Conservation (phyloP, 2,797 vertebrate genomes). For the Danionella dracula region DNA sequence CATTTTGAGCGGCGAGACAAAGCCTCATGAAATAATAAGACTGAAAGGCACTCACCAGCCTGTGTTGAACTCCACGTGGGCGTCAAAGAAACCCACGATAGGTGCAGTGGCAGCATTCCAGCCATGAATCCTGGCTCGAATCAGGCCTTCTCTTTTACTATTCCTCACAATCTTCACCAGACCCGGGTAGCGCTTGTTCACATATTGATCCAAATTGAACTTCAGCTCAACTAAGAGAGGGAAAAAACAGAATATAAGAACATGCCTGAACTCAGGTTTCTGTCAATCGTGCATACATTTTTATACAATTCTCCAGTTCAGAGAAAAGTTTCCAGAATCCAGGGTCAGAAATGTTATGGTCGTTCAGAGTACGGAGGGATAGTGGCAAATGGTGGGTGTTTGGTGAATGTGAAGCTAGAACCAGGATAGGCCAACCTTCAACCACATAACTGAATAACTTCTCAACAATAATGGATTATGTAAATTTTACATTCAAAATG, state of each 20-base stretch:
- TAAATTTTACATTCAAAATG: too few species aligned
- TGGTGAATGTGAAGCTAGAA: too few species aligned
- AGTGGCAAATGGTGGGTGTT: too few species aligned
- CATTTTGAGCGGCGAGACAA: neutral
- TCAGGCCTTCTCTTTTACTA: slow-evolving; percentile 87
- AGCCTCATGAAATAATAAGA: slow-evolving; percentile 14
- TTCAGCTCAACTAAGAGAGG: slow-evolving; percentile 84
- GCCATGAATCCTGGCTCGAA: slow-evolving; percentile 91
- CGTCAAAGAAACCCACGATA: slow-evolving; percentile 92
- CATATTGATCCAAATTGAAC: slow-evolving; percentile 92
- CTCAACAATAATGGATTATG: too few species aligned
- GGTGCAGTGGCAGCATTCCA: slow-evolving; percentile 91
- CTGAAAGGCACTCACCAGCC: slow-evolving; percentile 78
- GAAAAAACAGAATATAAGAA: slow-evolving; percentile 26
- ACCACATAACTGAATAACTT: too few species aligned
- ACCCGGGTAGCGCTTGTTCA: slow-evolving; percentile 88
- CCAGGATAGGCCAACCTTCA: too few species aligned
- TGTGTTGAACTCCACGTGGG: slow-evolving; percentile 94
- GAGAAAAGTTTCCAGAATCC: too few species aligned
- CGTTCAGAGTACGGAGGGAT: too few species aligned
- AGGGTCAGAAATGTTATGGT: too few species aligned
- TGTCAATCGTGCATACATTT: too few species aligned
- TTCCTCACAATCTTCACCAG: slow-evolving; percentile 95
- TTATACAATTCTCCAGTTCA: too few species aligned
- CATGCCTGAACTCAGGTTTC: too few species aligned